Conservation (phyloP, 2,888 invertebrate species). For the Phengaris arion region DNA sequence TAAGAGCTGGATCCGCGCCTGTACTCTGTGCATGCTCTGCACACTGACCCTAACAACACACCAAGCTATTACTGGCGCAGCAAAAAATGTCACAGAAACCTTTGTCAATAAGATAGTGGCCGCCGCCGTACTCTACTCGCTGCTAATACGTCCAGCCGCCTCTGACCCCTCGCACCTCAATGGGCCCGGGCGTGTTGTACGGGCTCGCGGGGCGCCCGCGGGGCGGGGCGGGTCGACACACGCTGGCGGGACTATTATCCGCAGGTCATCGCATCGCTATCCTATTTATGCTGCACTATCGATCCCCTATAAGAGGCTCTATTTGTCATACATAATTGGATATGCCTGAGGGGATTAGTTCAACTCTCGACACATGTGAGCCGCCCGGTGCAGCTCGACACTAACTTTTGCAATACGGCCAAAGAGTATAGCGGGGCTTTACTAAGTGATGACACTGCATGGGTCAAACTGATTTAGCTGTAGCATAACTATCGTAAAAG, state of each 20-base stretch:
- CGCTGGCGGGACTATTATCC: background rate
- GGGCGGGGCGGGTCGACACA: background rate
- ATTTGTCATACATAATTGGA: conserved; percentile 38
- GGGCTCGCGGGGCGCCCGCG: background rate
- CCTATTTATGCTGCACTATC: conserved; percentile 58
- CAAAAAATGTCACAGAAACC: background rate
- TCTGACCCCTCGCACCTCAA: background rate
- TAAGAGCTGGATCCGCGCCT: too few species aligned
- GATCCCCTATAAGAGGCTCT: conserved; percentile 40
- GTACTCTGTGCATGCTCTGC: too few species aligned
- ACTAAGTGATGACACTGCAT: too few species aligned
- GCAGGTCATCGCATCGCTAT: conserved; percentile 47
- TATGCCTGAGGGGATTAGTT: conserved; percentile 29
- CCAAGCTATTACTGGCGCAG: background rate
- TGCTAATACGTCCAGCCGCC: background rate
- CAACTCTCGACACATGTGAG: conserved; percentile 18
- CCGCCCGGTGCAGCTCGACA: background rate
- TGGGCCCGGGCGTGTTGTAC: background rate
- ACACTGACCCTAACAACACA: too few species aligned
- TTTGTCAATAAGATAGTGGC: background rate
- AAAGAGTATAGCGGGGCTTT: too few species aligned
- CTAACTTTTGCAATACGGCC: background rate
- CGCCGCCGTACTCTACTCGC: background rate
- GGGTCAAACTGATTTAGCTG: too few species aligned
- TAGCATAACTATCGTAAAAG: too few species aligned